Base-by-base conservation (phyloP, 2,113 vertebrate species). In the Bothrops jararaca region DNA sequence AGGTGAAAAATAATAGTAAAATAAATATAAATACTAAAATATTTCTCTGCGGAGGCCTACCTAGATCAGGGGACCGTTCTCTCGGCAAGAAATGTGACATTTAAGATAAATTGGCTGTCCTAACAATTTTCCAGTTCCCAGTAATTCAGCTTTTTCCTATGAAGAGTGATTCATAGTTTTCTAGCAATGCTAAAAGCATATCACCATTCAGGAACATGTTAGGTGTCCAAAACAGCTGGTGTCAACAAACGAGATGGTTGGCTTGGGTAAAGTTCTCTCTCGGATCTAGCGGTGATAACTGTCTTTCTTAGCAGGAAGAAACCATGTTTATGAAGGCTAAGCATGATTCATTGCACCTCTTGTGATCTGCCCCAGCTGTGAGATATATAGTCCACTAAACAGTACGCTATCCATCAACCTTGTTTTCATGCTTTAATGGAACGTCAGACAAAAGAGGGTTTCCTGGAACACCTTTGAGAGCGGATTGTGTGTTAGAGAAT, bases 301-400 rank as follows among this genome's bases (percentile, higher is more conserved):
- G 50, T n/a, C 0, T 5, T 50, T 85, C 69, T 89, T 94, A 85
- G 89, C 94, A 94, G 88, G 29, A 39, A 87, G 94, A 90, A 89
- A 90, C 0, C 90, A 92, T 57, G 56, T 90, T 64, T 57, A 15
- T 0, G 1, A 29, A 93, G 60, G 92, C 5, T 8, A 86, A 90
- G 80, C 86, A 48, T 60, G 93, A 94, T 86, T 85, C 34, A 20
- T 20, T 56, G 42, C 39, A 3, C 39, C 9, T 39, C 48, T 39
- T 39, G 74, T 42, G 23, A 18, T 29, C 56, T 89, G 89, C 45
- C 29, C 23, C 52, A 5, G 22, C 53, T 22, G 74, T 9, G 85
- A 86, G 34, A 88, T 54, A 88, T 54, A 88, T 88, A 53, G 18
- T 20, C 86, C 24, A 15, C 26, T 54, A n/a, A 20, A 9, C 5